phyloP scores from a whole-genome alignment of 1,140 invertebrate species.

The Lethocerus indicus region DNA sequence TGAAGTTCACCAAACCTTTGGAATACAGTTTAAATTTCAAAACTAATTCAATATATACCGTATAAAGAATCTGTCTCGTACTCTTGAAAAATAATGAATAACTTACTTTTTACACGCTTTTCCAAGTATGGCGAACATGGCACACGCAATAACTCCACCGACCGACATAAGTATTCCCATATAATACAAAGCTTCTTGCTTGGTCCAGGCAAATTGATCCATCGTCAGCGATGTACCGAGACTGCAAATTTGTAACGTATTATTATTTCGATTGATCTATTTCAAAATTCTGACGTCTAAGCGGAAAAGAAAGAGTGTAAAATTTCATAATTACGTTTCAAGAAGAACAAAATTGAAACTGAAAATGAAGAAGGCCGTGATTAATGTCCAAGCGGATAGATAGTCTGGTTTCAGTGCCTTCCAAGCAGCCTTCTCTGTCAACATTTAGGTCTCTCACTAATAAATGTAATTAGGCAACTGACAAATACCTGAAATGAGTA shows the following conservation, averaged over 20 bases:
- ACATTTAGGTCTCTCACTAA: no score
- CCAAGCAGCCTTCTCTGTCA: slow-evolving; percentile 49
- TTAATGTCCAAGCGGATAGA: slow-evolving; percentile 53
- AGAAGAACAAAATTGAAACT: slow-evolving; percentile 79
- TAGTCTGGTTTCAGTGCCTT: slow-evolving; percentile 56
- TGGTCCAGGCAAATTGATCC: slow-evolving; percentile 80
- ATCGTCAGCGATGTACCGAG: slow-evolving; percentile 68
- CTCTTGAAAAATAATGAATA: not conserved
- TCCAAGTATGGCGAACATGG: slow-evolving; percentile 51
- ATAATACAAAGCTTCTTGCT: slow-evolving; percentile 55
- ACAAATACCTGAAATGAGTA: no score
- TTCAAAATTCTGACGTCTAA: not conserved
- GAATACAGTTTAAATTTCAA: not conserved
- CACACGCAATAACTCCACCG: slow-evolving; percentile 54
- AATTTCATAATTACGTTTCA: slow-evolving; percentile 50
- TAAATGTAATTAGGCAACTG: no score
- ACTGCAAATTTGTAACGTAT: slow-evolving; percentile 23
- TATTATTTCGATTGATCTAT: not conserved
- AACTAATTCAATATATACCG: not conserved
- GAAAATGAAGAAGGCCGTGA: slow-evolving; percentile 67
- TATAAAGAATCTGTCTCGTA: not conserved
- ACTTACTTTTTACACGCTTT: slow-evolving; percentile 45
- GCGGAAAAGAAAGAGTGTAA: not conserved
- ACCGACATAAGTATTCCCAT: slow-evolving; percentile 66
- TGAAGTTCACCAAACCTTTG: slow-evolving; percentile 53